These are phyloP conservation scores for Sciaenops ocellatus DNA, from an alignment of 2,797 vertebrate species.

Conservation along the genomic window DNA sequence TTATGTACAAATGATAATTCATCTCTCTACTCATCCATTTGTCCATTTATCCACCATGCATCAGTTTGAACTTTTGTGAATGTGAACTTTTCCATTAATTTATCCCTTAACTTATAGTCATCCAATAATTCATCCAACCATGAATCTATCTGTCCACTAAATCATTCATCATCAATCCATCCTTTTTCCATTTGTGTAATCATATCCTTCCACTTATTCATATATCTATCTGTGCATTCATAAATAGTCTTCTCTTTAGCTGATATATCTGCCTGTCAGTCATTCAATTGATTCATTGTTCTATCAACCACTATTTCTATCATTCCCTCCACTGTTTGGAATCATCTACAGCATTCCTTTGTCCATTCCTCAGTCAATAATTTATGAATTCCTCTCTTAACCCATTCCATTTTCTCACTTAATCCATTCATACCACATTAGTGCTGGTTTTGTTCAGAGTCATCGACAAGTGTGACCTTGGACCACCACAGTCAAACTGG, in stretches of 20 bases:
- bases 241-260: neutral
- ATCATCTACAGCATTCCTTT: slow-evolving; percentile 5
- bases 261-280: slow-evolving; percentile 1
- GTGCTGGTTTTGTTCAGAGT: slow-evolving; percentile 54
- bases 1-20: no score
- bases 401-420: slow-evolving; percentile 33
- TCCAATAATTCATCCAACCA: neutral
- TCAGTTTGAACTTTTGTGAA: no score
- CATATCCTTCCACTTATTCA: slow-evolving; percentile 2
- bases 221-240: slow-evolving; percentile 1
- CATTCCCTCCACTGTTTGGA: neutral
- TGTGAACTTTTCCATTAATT: neutral
- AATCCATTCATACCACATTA: slow-evolving; percentile 44
- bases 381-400: slow-evolving; percentile 26
- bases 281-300: slow-evolving; percentile 16
- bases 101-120: neutral
- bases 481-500: slow-evolving; percentile 55
- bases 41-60: slow-evolving; percentile 3
- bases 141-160: slow-evolving; percentile 9
- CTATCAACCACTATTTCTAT: neutral
- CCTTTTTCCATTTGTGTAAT: slow-evolving; percentile 14
- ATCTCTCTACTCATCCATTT: no score
- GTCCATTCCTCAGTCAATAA: slow-evolving; percentile 38
- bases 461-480: slow-evolving; percentile 69
- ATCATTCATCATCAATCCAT: slow-evolving; percentile 21